Conservation (phyloP, 2,113 vertebrate genomes). For the Pterocles burchelli region DNA sequence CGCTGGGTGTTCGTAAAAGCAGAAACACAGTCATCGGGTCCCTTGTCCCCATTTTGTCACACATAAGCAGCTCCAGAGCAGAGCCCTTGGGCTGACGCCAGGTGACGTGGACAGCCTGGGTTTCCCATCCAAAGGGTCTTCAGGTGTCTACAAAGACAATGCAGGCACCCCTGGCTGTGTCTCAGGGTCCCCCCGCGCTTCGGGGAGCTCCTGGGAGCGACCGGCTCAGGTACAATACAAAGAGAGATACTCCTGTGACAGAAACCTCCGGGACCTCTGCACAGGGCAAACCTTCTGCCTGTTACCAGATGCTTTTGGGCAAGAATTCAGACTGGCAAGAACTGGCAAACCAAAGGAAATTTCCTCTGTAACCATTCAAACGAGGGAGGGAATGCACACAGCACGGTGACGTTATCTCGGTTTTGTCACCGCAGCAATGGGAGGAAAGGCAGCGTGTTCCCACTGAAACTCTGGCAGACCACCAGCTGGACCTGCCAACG, state of each 20-base stretch:
- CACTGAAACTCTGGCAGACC: neutral
- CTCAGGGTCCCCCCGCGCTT: neutral
- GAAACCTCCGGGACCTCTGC: neutral
- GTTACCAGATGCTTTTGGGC: neutral
- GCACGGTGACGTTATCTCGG: neutral
- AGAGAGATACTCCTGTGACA: neutral
- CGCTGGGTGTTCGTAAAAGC: neutral
- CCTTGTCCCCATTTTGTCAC: neutral
- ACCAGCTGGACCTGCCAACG: neutral
- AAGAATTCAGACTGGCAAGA: neutral
- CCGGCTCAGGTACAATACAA: neutral
- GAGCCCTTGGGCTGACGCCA: fast-evolving
- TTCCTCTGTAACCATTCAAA: neutral
- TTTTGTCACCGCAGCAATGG: neutral
- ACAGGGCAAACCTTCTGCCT: neutral
- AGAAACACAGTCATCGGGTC: neutral
- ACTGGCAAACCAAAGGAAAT: neutral
- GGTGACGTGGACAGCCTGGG: neutral
- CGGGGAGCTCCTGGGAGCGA: neutral
- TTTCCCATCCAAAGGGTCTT: neutral
- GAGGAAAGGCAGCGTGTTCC: neutral
- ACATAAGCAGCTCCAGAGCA: neutral
- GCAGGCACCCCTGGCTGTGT: neutral
- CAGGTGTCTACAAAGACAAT: neutral
- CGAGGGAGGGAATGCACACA: neutral